Evolutionary conservation across 2,797 vertebrate genomes (phyloP).

Genomic region (Lemur catta): DNA sequence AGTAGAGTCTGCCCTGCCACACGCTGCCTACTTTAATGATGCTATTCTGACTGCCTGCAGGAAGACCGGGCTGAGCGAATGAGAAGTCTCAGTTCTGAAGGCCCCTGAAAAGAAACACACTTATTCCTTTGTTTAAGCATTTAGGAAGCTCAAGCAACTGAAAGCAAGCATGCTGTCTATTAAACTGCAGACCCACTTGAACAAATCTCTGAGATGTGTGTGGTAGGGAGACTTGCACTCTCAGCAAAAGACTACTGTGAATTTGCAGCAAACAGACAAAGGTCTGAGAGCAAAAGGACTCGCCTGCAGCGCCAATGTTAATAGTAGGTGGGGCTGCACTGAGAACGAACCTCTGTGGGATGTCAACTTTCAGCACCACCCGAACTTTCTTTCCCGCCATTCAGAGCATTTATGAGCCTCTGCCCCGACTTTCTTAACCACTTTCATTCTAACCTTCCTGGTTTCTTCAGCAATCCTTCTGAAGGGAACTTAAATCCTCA

Average conservation of each 20-base stretch:
- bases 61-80: background rate
- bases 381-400: background rate
- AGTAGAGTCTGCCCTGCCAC: background rate
- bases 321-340: background rate
- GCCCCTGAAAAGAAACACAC: background rate
- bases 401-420: background rate
- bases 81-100: background rate
- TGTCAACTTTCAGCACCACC: background rate
- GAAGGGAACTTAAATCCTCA: background rate
- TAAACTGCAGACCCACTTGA: background rate
- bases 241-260: background rate
- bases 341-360: background rate
- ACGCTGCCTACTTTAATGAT: background rate
- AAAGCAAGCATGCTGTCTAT: background rate
- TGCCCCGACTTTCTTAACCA: background rate
- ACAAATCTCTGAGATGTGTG: background rate
- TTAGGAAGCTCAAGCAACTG: background rate
- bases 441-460: background rate
- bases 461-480: background rate
- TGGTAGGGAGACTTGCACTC: background rate
- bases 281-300: background rate
- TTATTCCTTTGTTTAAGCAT: background rate
- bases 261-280: background rate
- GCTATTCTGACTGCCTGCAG: background rate
- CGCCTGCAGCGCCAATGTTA: accelerated